These are phyloP conservation scores for Brachycybe producta DNA, from an alignment of 2,888 invertebrate species.

Conservation along the genomic window DNA sequence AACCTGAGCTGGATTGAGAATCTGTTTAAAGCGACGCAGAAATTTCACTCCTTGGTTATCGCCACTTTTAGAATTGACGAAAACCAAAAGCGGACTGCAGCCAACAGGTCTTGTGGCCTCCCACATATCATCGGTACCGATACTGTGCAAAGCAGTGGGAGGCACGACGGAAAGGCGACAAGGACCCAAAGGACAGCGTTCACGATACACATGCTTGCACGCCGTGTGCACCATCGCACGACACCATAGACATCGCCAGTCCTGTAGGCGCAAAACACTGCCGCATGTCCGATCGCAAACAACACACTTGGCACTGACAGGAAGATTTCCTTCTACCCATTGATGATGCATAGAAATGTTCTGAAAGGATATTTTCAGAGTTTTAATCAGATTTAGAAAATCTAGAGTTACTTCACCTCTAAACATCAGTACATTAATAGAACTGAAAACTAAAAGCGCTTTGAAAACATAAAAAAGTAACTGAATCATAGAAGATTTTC, in stretches of 20 bases:
- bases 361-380: conserved; percentile 36
- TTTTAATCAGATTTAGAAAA: too few relatives aligned
- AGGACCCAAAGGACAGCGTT: conserved; percentile 73
- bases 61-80: conserved; percentile 95
- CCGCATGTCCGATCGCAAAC: conserved; percentile 94
- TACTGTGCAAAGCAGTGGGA: conserved; percentile 80
- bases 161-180: conserved; percentile 86
- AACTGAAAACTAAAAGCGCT: neutral
- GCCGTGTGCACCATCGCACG: conserved; percentile 75
- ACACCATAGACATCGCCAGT: conserved; percentile 96
- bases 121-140: conserved; percentile 79
- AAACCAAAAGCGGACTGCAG: conserved; percentile 75
- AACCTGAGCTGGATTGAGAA: conserved; percentile 92
- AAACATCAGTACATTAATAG: neutral
- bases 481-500: neutral
- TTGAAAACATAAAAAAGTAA: neutral
- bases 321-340: conserved; percentile 95
- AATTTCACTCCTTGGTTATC: conserved; percentile 97
- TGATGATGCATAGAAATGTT: conserved; percentile 92
- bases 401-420: too few relatives aligned
- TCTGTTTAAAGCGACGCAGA: conserved; percentile 81
- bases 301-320: conserved; percentile 82
- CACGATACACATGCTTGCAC: conserved; percentile 64
- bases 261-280: conserved; percentile 84
- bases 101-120: conserved; percentile 58